Base-by-base conservation (phyloP, 2,113 vertebrate species). In the Mastomys natalensis region DNA sequence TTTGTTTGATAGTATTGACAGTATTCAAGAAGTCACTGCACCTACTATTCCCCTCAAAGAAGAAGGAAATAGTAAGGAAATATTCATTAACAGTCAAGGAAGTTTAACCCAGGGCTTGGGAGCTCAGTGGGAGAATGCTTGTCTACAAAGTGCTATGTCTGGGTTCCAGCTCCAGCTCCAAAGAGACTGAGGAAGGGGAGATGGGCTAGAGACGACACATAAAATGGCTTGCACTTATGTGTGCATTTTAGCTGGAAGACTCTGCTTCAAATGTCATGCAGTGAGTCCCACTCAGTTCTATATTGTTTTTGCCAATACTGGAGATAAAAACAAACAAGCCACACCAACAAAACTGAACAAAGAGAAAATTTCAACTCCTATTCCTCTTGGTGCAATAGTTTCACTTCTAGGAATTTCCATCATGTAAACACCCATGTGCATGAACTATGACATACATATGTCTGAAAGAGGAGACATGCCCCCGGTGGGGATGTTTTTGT, bases 391-490 rank as follows among this genome's bases (percentile, higher is more conserved):
- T 40, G 55, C 22, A 60, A 82, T 40, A 40, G 24, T 60, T 82
- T 82, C 12, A 84, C 81, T 84, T 62, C 55, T 40, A 60, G 80
- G 37, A 82, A 40, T 13, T 82, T 16, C 66, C 62, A 48, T 5
- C 72, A 89, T 85, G 62, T 80, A 90, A 86, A 51, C 40, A 48
- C n/a, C 43, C 24, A 17, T n/a, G 37, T 78, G 26, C 24, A 51
- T 62, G 82, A n/a, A 96, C 48, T 72, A 9, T 70, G 64, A 15
- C 73, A 8, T 68, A 19, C 45, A 15, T 37, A 45, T 45, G 3
- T 73, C 90, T 86, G 68, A 64, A 94, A 66, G 34, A 64, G 73
- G 87, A 95, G 70, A 9, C 70, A 84, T 16, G 8, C 88, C 70
- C 12, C 9, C 7, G 29, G 11, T 12, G 37, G 16, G 16, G 84